Base-by-base conservation (phyloP, 2,888 invertebrate species). In the Meliscaeva auricollis region DNA sequence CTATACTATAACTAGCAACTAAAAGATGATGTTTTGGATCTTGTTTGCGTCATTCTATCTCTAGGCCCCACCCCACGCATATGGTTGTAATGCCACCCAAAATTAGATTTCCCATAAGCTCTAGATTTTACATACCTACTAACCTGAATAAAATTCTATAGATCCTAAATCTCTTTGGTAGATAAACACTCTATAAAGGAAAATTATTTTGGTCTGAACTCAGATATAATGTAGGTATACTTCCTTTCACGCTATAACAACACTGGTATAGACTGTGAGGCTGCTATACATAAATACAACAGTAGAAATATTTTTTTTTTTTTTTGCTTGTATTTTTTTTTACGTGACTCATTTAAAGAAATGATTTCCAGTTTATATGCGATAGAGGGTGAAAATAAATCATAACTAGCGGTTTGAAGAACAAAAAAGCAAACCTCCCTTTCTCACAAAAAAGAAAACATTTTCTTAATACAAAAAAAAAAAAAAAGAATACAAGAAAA, bases 321-420 rank as follows among this genome's bases (percentile, higher is more conserved):
- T 38, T 70, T 66, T 44, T 77, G 26, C 46, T 64, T 72, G 64
- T 38, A 64, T 32, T 60, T 75, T 78, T 73, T 62, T 75, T 58
- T 46, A 66, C 66, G 70, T 84, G 84, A 84, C 84, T 84, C 84
- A 84, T 76, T 76, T 84, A 17, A 68, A 73, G 68, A 83, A 68
- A 78, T 46, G 38, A 52, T 64, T 75, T 80, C 66, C 64, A 79
- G 75, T 68, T 72, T 79, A 50, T 74, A 74, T 48, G 68, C 38
- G 62, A 69, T 73, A 54, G 69, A 74, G 70, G 66, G 58, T 84
- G 64, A 58, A 77, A 77, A 73, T 73, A 84, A 80, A 74, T 70
- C 46, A 75, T 70, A 78, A 62, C 35, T 74, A 41, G 70, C 58
- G 70, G 44, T 20, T 38, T 3, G 50, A 75, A 69, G 22, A 22